Evolutionary conservation across 23 tunicate genomes (phyloP), one percentile per base, ranked within the genome.

Genomic region (Halocynthia aurantium): DNA sequence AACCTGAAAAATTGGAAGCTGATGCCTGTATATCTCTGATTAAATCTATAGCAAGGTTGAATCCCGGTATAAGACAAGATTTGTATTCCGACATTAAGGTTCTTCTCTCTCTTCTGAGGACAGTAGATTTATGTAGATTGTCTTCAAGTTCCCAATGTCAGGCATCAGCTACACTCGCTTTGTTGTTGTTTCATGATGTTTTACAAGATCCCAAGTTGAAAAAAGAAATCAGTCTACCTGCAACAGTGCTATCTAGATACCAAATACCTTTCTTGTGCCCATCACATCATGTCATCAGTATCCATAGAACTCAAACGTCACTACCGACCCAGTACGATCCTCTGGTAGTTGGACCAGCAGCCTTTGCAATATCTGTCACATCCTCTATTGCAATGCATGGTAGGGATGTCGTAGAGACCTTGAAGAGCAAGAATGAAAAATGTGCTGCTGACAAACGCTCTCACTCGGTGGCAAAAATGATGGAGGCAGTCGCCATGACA

Each of bases 221-320:
- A 0, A 31, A 54, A 17, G 85, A 82, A 66, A 51, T 92, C 61
- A 86, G 98, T 67, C 53, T 92, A 53, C 92, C 98, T 50, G 82
- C 93, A 7, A 69, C 83, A 20, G 76, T 86, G 5, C 66, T 86
- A 7, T 56, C 93, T 67, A 52, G 88, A 55, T 92, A 82, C 62
- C 98, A 90, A 82, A 85, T 90, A 53, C 87, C 97, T 8, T 84
- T 90, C 53, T 66, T 85, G 44, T 84, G 90, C 71, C 89, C 90
- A 6, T 51, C 84, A 52, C 97, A 84, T 57, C 84, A 90, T 64
- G 77, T 88, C 44, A 84, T 85, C 10, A 85, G 97, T 71, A 63
- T 77, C 60, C 80, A 85, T 70, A 86, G 97, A 31, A 81, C 82
- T 31, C 70, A 74, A 10, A 82, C 63, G 8, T 22, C 57, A 31